phyloP scores from a whole-genome alignment of 2,888 invertebrate species.

The Spatulosminthurus flaviceps region DNA sequence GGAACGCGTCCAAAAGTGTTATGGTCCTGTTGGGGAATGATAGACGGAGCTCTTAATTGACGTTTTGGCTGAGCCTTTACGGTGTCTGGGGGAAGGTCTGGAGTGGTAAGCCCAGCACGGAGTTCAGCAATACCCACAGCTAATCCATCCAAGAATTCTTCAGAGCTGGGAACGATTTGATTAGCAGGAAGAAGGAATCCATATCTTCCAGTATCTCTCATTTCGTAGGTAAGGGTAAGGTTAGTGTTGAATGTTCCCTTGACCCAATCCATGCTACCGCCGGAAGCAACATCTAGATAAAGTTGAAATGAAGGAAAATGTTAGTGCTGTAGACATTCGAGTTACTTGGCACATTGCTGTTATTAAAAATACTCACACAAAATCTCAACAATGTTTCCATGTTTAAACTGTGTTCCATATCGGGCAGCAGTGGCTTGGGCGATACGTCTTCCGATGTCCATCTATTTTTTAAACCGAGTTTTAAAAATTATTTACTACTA shows the following conservation, averaged over 20 bases:
- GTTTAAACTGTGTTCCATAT: constrained; percentile 53
- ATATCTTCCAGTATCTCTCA: constrained; percentile 73
- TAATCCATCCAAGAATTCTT: constrained; percentile 71
- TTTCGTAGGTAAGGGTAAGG: constrained; percentile 75
- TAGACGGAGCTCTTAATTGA: not conserved
- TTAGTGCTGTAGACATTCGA: too few relatives aligned
- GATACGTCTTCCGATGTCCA: constrained; percentile 50
- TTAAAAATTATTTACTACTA: too few relatives aligned
- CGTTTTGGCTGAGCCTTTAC: not conserved
- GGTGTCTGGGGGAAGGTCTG: not conserved
- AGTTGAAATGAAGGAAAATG: not conserved
- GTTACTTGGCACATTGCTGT: too few relatives aligned
- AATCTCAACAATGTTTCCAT: constrained; percentile 56
- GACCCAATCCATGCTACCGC: constrained; percentile 77
- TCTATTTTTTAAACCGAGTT: too few relatives aligned
- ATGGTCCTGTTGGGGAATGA: not conserved
- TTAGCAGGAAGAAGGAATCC: constrained; percentile 76
- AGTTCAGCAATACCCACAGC: constrained; percentile 31
- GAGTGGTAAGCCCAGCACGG: constrained; percentile 24
- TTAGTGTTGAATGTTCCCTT: constrained; percentile 75
- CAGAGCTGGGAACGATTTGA: constrained; percentile 74
- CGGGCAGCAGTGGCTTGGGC: constrained; percentile 49
- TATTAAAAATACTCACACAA: constrained; percentile 58
- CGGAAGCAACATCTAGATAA: constrained; percentile 45
- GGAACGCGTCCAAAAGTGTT: constrained; percentile 6